Evolutionary conservation across 1,140 invertebrate genomes (phyloP).

Genomic region (Adelges cooleyi): DNA sequence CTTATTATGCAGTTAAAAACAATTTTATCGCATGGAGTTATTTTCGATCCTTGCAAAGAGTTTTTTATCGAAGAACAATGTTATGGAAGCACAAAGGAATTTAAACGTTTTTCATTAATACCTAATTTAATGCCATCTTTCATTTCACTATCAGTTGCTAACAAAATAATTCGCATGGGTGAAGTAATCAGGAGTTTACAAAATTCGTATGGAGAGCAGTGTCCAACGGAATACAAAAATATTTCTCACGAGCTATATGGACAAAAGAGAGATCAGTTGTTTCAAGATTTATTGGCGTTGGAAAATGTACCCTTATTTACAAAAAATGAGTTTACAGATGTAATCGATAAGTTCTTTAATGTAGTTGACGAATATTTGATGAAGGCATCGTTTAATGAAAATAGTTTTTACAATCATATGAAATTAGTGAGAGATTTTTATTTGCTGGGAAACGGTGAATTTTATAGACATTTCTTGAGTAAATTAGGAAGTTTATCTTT

Average conservation of each 20-base stretch:
- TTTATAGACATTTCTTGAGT: conserved; percentile 10
- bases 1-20: conserved; percentile 7
- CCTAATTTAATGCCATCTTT: conserved; percentile 23
- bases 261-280: neutral
- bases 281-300: neutral
- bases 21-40: conserved; percentile 1
- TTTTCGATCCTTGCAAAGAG: conserved; percentile 4
- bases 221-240: neutral
- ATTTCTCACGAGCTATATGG: neutral
- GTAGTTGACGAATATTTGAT: conserved; percentile 14
- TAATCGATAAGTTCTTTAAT: conserved; percentile 10
- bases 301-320: neutral
- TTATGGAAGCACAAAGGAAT: neutral
- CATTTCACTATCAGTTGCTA: conserved; percentile 8
- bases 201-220: neutral
- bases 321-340: conserved; percentile 4
- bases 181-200: conserved; percentile 11
- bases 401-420: neutral
- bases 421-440: conserved; percentile 24
- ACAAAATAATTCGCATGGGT: conserved; percentile 17
- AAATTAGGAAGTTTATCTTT: neutral
- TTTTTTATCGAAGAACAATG: neutral
- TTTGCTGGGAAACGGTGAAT: conserved; percentile 14
- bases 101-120: conserved; percentile 8
- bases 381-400: neutral